Conservation (phyloP, 1,140 invertebrate genomes). For the Planococcus citri region DNA sequence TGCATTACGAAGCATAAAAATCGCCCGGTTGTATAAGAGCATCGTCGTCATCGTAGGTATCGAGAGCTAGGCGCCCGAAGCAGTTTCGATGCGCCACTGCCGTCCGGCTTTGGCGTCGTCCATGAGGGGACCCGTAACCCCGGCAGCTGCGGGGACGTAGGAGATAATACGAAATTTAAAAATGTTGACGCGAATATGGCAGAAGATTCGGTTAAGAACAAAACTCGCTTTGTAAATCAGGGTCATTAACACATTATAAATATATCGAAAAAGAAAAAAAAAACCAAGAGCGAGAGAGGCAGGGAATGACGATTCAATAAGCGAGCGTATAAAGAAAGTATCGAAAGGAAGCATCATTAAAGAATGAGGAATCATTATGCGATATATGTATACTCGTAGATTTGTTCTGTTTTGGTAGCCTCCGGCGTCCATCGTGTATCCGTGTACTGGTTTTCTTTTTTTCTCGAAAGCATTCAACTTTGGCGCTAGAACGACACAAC, state of each 20-base stretch:
- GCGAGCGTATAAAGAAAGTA: background rate
- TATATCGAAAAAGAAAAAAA: too few species aligned
- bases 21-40: too few species aligned
- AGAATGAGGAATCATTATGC: slow-evolving; percentile 19
- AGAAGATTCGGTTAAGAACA: slow-evolving; percentile 1
- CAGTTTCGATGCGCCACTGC: background rate
- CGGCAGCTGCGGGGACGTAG: too few species aligned
- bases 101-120: too few species aligned
- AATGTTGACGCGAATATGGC: background rate
- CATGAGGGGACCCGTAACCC: too few species aligned
- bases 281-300: background rate
- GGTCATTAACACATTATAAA: slow-evolving; percentile 13
- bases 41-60: background rate
- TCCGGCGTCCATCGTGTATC: background rate
- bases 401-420: slow-evolving; percentile 17
- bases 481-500: background rate
- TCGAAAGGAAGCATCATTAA: slow-evolving; percentile 16
- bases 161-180: background rate
- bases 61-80: background rate
- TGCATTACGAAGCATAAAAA: slow-evolving; percentile 2
- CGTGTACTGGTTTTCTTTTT: background rate
- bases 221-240: background rate
- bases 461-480: slow-evolving; percentile 10
- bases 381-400: too few species aligned
- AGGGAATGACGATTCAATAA: background rate